A percentile compares a stretch with the other conserved stretches of the same genome.
phyloP scores from a whole-genome alignment of 2,113 vertebrate genomes.

The Gambusia affinis region DNA sequence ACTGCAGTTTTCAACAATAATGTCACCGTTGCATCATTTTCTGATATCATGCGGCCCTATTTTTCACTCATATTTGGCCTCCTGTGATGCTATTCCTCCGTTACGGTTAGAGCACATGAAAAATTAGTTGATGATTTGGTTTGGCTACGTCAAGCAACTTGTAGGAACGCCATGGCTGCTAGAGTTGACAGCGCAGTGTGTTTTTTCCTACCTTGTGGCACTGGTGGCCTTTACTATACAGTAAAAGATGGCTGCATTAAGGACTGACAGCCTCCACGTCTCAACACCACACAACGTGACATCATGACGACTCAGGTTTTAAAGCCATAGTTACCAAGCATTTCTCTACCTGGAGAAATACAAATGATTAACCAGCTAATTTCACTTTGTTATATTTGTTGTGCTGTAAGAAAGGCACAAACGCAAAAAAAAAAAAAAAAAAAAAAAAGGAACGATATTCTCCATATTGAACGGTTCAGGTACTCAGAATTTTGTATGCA shows the following conservation, averaged over 20 bases:
- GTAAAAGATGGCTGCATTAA: not conserved
- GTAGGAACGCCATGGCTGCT: too few species aligned
- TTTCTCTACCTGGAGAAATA: not conserved
- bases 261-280: not conserved
- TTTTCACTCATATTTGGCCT: not conserved
- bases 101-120: not conserved
- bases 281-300: too few species aligned
- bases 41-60: not conserved
- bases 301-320: too few species aligned
- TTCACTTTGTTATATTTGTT: not conserved
- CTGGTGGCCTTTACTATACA: not conserved
- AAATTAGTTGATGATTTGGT: not conserved
- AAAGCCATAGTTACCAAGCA: not conserved
- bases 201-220: not conserved
- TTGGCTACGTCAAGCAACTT: not conserved
- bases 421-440: not conserved
- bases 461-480: not conserved
- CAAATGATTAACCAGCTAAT: not conserved
- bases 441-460: not conserved
- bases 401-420: not conserved
- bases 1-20: not conserved
- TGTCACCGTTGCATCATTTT: not conserved
- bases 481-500: too few species aligned
- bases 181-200: not conserved
- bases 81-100: not conserved